Evolutionary conservation across 2,113 vertebrate genomes (phyloP).

Genomic region (Haliaeetus leucogaster): DNA sequence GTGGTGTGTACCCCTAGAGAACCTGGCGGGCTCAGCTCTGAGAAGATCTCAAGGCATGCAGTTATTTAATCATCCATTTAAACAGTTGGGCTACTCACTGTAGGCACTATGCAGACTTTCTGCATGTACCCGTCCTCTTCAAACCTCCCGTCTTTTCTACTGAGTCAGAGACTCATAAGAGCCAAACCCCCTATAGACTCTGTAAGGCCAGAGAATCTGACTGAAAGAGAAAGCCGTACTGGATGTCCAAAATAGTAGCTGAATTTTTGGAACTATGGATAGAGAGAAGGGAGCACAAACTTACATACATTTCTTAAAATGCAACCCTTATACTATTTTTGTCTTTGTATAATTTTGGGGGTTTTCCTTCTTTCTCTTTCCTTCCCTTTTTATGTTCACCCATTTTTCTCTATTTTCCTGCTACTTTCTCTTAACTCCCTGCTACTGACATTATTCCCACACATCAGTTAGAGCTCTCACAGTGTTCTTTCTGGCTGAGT

Average conservation of each 20-base stretch:
- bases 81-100: neutral
- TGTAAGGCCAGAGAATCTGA: neutral
- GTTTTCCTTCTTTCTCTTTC: neutral
- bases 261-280: neutral
- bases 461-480: neutral
- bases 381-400: neutral
- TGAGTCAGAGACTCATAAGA: neutral
- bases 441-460: neutral
- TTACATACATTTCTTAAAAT: neutral
- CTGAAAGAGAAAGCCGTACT: neutral
- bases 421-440: neutral
- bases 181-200: neutral
- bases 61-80: neutral
- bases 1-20: neutral
- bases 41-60: neutral
- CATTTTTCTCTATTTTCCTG: neutral
- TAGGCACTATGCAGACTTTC: neutral
- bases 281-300: neutral
- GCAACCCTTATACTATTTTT: neutral
- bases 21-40: rapidly evolving
- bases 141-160: neutral
- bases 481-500: neutral
- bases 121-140: neutral
- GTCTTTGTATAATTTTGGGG: neutral
- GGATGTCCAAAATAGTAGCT: neutral